Conservation (phyloP, 30 jellyfish, hydroid and myxozoan species). For the Aurelia coerulea region DNA sequence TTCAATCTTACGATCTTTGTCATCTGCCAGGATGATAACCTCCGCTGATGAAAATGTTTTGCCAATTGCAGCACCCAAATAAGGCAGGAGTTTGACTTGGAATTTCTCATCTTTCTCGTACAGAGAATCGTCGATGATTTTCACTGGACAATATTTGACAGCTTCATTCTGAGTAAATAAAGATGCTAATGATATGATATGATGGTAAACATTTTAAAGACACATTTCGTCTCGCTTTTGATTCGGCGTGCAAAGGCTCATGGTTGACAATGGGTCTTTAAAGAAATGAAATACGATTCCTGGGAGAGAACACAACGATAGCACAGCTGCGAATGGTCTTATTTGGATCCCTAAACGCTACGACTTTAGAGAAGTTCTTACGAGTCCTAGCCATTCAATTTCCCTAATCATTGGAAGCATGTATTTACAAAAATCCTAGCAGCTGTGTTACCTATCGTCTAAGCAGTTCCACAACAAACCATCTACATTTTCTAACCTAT, state of each 20-base stretch:
- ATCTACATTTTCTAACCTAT: too few relatives aligned
- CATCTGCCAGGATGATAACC: conserved; percentile 77
- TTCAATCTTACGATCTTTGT: conserved; percentile 75
- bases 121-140: conserved; percentile 90
- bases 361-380: too few relatives aligned
- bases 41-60: conserved; percentile 51
- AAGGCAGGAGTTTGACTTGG: conserved; percentile 71
- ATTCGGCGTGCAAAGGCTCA: background rate
- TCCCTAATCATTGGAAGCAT: too few relatives aligned
- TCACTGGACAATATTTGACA: conserved; percentile 76
- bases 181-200: background rate
- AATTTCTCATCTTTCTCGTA: conserved; percentile 89
- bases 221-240: background rate
- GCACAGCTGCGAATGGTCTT: too few relatives aligned
- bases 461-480: too few relatives aligned
- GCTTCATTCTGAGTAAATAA: conserved; percentile 67
- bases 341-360: too few relatives aligned
- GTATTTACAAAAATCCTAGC: too few relatives aligned
- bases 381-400: too few relatives aligned
- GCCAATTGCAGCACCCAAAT: conserved; percentile 81
- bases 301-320: too few relatives aligned
- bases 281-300: too few relatives aligned
- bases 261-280: too few relatives aligned
- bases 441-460: too few relatives aligned
- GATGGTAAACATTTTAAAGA: background rate